These are phyloP conservation scores for Riptortus pedestris DNA, from an alignment of 1,140 invertebrate genomes.

Conservation along the genomic window DNA sequence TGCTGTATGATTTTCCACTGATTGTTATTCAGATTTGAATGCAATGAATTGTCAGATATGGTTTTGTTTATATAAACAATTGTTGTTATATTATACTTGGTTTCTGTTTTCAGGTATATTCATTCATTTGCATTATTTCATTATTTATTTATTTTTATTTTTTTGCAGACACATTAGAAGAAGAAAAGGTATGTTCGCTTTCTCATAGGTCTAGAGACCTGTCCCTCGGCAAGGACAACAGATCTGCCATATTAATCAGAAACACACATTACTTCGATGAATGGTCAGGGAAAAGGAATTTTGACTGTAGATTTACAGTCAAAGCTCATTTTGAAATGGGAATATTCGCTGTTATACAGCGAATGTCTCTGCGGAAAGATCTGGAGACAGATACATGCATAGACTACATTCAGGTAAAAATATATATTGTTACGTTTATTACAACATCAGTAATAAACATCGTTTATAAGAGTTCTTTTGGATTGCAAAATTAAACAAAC, in stretches of 20 bases:
- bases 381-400: constrained; percentile 30
- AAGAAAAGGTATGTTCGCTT: not conserved
- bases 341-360: constrained; percentile 32
- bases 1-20: too few relatives aligned
- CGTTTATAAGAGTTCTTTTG: too few relatives aligned
- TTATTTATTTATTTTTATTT: not conserved
- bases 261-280: constrained; percentile 5
- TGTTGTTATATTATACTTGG: not conserved
- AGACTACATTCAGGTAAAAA: constrained; percentile 33
- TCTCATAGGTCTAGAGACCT: not conserved
- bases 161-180: not conserved
- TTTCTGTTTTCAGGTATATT: not conserved
- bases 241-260: not conserved
- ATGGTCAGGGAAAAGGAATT: constrained; percentile 19
- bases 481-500: too few relatives aligned
- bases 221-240: not conserved
- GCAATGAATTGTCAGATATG: not conserved
- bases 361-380: constrained; percentile 31
- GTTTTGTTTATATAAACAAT: not conserved
- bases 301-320: constrained; percentile 27
- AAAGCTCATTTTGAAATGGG: constrained; percentile 21
- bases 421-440: too few relatives aligned
- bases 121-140: not conserved
- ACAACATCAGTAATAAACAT: too few relatives aligned
- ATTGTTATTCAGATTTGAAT: not conserved